Evolutionary conservation across 2,888 invertebrate species (phyloP), one percentile per base, ranked within the genome.

Genomic region (Cryptocephalus moraei): DNA sequence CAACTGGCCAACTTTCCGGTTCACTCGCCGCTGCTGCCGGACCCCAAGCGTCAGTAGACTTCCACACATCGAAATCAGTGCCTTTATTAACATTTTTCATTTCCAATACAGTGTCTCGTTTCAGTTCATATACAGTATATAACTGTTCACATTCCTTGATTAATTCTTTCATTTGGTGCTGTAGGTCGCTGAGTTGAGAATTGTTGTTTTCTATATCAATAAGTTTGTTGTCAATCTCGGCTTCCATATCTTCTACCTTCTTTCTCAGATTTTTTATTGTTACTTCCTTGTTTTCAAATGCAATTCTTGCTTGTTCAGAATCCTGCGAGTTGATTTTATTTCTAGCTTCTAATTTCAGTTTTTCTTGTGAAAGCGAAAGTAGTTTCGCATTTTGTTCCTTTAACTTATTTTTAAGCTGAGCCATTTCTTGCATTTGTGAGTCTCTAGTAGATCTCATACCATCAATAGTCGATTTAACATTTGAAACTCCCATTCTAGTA

Each of bases 391-490:
- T 92, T 50, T 91, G 82, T 56, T 92, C 91, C 59, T 91, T 89
- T 1, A 91, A 78, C 59, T 81, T 80, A 9, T 83, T 81, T 66
- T 91, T 93, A 1, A 90, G 73, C 48, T 84, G 82, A 8, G 86
- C 80, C 85, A 90, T 87, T 58, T 91, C 91, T 4, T 83, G 77
- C 78, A 96, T 83, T 57, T 91, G 91, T 0, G 85, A 75, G 67
- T 99, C 97, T 4, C 97, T 78, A n/a, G 91, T 91, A 0, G 85
- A 79, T 65, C 87, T 76, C 96, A 96, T 96, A 0, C 89, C 88
- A 67, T 99, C 97, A 48, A 99, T 99, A n/a, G 91, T 89, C 1
- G 89, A 81, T 70, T 96, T 96, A 2, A 92, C 87, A 34, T 87
- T 84, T 0, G 92, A 89, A 0, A 96, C 93, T 2, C 88, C 89